Evolutionary conservation across 2,113 vertebrate species (phyloP), one percentile per base, ranked within the genome.

Genomic region (Zosterops hypoxanthus): DNA sequence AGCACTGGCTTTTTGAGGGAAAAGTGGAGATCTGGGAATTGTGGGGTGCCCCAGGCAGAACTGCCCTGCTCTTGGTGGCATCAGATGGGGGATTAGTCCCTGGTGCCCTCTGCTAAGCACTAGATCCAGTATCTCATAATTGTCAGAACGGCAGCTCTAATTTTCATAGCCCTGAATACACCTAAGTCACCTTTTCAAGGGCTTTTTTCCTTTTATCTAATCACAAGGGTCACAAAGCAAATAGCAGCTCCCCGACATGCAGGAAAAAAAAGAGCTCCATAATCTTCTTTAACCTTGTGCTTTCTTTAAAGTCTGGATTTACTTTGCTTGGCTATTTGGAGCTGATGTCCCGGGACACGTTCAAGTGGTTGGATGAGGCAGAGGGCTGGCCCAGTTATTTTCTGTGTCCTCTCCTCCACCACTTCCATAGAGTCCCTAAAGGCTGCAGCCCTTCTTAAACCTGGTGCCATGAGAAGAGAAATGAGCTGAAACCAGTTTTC

Each of bases 141-240:
- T 52, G 44, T 42, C 26, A 66, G 56, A 89, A 44, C 26, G 63
- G 34, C 52, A 71, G 52, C 69, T 52, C 73, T 11, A 20, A 26
- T 75, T 87, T 78, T 64, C 46, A 14, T 1, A 44, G 78, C 21
- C 33, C 28, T 82, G 29, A 19, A 25, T 25, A 82, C n/a, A 72
- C 36, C 41, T 44, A 49, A 87, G 76, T 88, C 68, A 86, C 79
- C 68, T 83, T 92, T 61, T 29, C 82, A 93, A 96, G 92, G 94
- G 46, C 94, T 83, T 91, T 84, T 81, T 57, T 33, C 60, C 20
- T 64, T 90, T 72, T 55, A 83, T 78, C 88, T 83, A 93, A 95
- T 95, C 90, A 33, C 33, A 44, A 81, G 47, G 55, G 76, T 80
- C 42, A 86, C 85, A 88, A 93, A 90, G 56, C 72, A 96, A 96